phyloP scores from a whole-genome alignment of 2,888 invertebrate genomes.

The Hyposoter dolosus region DNA sequence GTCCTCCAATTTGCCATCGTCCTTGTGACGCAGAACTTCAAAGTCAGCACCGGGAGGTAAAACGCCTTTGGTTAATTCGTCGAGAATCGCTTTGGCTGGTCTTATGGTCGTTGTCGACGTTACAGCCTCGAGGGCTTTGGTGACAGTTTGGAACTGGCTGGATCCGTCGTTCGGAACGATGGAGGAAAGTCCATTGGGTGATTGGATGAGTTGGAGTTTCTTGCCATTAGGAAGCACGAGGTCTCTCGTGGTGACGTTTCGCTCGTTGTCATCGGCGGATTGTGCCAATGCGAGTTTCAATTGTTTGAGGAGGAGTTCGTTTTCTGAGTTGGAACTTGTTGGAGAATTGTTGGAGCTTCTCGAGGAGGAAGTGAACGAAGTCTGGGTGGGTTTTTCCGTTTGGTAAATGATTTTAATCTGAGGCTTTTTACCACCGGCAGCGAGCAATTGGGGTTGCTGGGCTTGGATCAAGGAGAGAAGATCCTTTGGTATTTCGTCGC shows the following conservation, averaged over 20 bases:
- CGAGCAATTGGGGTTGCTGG: constrained; percentile 73
- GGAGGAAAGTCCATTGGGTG: constrained; percentile 76
- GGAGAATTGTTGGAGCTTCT: constrained; percentile 35
- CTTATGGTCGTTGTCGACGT: constrained; percentile 86
- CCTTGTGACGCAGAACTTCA: constrained; percentile 92
- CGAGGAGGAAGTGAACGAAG: background rate
- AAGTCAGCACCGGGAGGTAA: constrained; percentile 92
- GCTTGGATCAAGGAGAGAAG: constrained; percentile 76
- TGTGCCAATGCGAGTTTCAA: constrained; percentile 91
- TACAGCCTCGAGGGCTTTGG: constrained; percentile 80
- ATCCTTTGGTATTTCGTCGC: constrained; percentile 76
- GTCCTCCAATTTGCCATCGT: constrained; percentile 90
- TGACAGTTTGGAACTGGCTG: constrained; percentile 71
- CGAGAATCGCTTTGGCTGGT: constrained; percentile 89
- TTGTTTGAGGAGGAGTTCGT: constrained; percentile 91
- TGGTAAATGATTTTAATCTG: constrained; percentile 86
- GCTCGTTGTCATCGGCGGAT: constrained; percentile 88
- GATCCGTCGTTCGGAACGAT: constrained; percentile 74
- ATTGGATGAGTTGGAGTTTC: constrained; percentile 87
- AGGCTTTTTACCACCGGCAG: constrained; percentile 76
- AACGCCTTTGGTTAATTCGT: constrained; percentile 92
- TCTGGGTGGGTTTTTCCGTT: constrained; percentile 82
- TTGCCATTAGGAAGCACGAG: constrained; percentile 91
- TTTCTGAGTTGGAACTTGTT: constrained; percentile 82
- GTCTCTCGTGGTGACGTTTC: constrained; percentile 91